phyloP scores from a whole-genome alignment of 2,113 vertebrate genomes.

The Ictalurus furcatus region DNA sequence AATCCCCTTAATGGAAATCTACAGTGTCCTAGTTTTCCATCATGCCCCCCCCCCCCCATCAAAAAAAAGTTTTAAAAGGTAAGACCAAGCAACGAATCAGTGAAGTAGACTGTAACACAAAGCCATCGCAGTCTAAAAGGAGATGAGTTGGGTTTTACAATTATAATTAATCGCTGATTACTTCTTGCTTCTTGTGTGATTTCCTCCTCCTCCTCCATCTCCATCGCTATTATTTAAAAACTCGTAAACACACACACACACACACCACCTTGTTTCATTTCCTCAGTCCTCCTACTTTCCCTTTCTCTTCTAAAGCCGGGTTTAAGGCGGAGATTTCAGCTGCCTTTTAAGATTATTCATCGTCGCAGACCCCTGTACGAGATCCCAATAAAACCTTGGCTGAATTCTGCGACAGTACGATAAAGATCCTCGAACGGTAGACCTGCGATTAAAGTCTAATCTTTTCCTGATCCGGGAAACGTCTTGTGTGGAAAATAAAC shows the following conservation, averaged over 20 bases:
- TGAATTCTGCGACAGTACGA: neutral
- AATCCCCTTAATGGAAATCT: too few species aligned
- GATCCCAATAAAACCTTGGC: neutral
- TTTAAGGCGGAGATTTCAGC: neutral
- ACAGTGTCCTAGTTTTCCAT: neutral
- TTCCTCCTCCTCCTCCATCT: neutral
- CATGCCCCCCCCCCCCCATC: too few species aligned
- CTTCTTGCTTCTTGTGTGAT: neutral
- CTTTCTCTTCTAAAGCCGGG: neutral
- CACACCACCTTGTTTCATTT: neutral
- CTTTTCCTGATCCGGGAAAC: too few species aligned
- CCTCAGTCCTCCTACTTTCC: neutral
- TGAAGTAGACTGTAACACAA: neutral
- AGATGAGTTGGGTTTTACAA: neutral
- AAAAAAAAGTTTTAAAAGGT: neutral
- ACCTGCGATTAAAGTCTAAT: neutral
- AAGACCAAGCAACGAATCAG: neutral
- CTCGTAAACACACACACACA: neutral
- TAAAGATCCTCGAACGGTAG: neutral
- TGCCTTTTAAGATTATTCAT: neutral
- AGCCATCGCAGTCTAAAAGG: neutral
- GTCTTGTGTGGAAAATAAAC: too few species aligned
- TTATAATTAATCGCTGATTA: neutral
- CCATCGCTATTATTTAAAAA: neutral
- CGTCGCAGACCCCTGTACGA: neutral